Base-by-base conservation (phyloP, 2,797 vertebrate species). In the Danio tinwini region DNA sequence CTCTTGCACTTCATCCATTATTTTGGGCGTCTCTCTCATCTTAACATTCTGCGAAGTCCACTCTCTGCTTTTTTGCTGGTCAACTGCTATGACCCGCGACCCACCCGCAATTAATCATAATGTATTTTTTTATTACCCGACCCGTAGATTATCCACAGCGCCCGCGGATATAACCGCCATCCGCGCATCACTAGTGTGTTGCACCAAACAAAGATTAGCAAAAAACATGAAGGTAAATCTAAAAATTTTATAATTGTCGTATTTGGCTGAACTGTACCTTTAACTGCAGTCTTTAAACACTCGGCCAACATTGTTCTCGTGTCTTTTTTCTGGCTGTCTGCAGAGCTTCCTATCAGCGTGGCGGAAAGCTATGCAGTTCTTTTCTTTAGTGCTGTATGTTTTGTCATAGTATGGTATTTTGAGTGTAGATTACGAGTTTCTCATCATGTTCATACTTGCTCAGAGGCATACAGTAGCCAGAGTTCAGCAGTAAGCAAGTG, bases 371-470 rank as follows among this genome's bases (percentile, higher is more conserved):
- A 69, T 69, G 64, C 12, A 21, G 44, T 5, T 7, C 10, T 13
- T 77, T 77, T 68, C 52, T 58, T 14, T 6, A 62, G 29, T 12
- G 6, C n/a, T 78, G 64, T 58, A 40, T 78, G 55, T 59, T 78
- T 69, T 50, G 76, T 69, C 65, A 2, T 2, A 12, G 44, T 68
- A 53, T 2, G 6, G 53, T 39, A 40, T 61, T 78, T 50, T 47
- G 44, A 77, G 64, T 47, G 16, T 13, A 49, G 21, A 67, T 67
- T 56, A 58, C 61, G 19, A 47, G 7, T 39, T 44, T 77, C 37
- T 42, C 5, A 29, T 53, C 67, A 8, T 68, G 75, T 68, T 77
- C 63, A 77, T 52, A 59, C 75, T 47, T 53, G 67, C 47, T 62
- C 37, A 12, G 45, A 74, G 0, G 37, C 13, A 44, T 29, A 53